A percentile compares a stretch with the other conserved stretches of the same genome.
phyloP scores from a whole-genome alignment of 2,113 vertebrate genomes.

The Diphyllodes magnificus region DNA sequence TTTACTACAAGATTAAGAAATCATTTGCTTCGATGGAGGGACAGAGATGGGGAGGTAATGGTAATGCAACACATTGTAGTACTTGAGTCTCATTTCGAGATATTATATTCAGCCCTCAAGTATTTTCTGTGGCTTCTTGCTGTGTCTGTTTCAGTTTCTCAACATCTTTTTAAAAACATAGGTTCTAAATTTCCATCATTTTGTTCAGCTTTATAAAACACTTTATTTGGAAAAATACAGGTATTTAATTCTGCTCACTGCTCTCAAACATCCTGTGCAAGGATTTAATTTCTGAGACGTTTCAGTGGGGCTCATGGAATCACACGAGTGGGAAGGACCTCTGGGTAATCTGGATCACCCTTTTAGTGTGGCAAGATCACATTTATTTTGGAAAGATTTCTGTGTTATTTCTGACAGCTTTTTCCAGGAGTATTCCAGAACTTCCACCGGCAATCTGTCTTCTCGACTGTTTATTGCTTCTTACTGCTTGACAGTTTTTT shows the following conservation, averaged over 20 bases:
- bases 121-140: neutral
- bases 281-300: neutral
- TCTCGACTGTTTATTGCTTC: neutral
- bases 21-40: accelerated
- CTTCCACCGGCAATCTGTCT: neutral
- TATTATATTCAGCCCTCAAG: neutral
- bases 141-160: neutral
- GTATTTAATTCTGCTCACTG: neutral
- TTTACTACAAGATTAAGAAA: neutral
- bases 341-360: neutral
- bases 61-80: neutral
- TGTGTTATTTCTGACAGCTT: neutral
- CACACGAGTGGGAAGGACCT: neutral
- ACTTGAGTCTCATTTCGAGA: neutral
- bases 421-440: slow-evolving; percentile 4
- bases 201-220: neutral
- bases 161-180: neutral
- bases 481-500: neutral
- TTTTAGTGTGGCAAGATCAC: neutral
- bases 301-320: neutral
- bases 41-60: neutral
- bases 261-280: neutral
- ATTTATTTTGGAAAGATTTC: neutral
- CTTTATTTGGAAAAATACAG: neutral
- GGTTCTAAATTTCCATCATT: neutral